These are phyloP conservation scores for Pardalotus punctatus DNA, from an alignment of 2,113 vertebrate species.

Conservation along the genomic window DNA sequence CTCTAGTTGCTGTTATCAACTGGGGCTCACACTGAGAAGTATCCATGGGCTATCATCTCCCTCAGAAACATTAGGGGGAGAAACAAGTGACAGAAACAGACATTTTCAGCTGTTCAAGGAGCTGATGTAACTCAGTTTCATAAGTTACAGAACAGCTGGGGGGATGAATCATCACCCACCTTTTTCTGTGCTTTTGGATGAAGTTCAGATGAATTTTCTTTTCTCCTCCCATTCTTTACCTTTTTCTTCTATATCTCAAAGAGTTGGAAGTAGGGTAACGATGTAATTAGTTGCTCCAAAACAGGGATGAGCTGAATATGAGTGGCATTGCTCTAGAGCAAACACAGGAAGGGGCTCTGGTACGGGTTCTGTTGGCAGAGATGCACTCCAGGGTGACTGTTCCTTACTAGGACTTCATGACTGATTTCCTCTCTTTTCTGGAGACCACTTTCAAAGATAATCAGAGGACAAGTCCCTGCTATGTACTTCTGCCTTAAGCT, in stretches of 20 bases:
- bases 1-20: not conserved
- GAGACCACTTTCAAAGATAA: not conserved
- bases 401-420: not conserved
- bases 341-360: not conserved
- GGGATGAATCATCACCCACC: not conserved
- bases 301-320: not conserved
- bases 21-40: fast-evolving
- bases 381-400: not conserved
- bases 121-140: not conserved
- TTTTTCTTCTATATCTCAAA: not conserved
- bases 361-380: not conserved
- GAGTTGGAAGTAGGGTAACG: not conserved
- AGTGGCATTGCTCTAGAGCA: not conserved
- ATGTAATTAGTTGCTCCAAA: not conserved
- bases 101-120: not conserved
- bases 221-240: not conserved
- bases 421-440: not conserved
- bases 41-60: not conserved
- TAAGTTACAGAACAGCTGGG: not conserved
- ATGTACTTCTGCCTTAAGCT: not conserved
- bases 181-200: not conserved
- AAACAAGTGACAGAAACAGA: not conserved
- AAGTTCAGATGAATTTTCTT: not conserved
- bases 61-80: not conserved
- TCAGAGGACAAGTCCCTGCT: not conserved